A percentile compares a stretch with the other conserved stretches of the same genome.
These are phyloP conservation scores for Chionodraco myersi DNA, from an alignment of 2,113 vertebrate species.

Conservation along the genomic window DNA sequence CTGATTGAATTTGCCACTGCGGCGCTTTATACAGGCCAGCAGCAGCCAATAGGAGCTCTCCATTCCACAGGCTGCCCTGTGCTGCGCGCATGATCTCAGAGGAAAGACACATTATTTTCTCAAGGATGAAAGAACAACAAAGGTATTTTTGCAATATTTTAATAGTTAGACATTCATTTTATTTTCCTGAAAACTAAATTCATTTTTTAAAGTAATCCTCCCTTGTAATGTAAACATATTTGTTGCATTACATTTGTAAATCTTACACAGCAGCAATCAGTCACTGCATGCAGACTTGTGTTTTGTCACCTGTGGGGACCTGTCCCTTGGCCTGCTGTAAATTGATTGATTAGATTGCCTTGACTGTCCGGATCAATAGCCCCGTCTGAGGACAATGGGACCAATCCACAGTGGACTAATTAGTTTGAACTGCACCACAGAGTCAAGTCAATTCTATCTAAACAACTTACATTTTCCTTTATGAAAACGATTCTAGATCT, in stretches of 20 bases:
- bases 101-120: conserved; percentile 16
- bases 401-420: conserved; percentile 43
- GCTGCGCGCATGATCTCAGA: conserved; percentile 29
- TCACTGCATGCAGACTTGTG: conserved; percentile 14
- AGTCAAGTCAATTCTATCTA: not conserved
- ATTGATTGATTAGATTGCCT: conserved; percentile 60
- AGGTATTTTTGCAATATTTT: not conserved
- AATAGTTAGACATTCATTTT: not conserved
- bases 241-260: not conserved
- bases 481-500: not conserved
- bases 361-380: conserved; percentile 54
- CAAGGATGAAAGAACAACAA: not conserved
- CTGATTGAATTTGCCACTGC: conserved; percentile 78
- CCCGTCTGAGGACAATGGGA: conserved; percentile 36
- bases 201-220: too few species aligned
- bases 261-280: not conserved
- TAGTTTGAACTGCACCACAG: conserved; percentile 56
- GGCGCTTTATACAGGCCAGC: conserved; percentile 74
- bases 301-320: conserved; percentile 39
- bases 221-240: not conserved
- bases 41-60: conserved; percentile 78
- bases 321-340: conserved; percentile 38
- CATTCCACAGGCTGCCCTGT: conserved; percentile 52
- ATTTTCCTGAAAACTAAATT: not conserved
- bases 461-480: not conserved